Conservation (phyloP, 2,113 vertebrate species). For the Osmerus eperlanus region DNA sequence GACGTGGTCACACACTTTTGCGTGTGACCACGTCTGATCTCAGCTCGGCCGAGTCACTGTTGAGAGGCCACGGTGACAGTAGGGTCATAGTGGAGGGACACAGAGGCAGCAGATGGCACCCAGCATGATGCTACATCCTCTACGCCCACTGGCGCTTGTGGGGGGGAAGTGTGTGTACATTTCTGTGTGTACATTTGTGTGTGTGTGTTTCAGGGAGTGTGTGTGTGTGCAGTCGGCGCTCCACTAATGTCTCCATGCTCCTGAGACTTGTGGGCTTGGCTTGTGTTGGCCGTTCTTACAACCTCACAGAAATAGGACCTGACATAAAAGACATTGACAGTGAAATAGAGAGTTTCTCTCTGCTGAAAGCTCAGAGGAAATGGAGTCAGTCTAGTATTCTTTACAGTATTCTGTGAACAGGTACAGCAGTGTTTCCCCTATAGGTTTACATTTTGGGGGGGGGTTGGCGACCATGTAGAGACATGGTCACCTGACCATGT, state of each 20-base stretch:
- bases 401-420: too few relatives aligned
- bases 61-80: background rate
- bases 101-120: constrained; percentile 20
- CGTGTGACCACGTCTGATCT: too few relatives aligned
- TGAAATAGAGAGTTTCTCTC: constrained; percentile 18
- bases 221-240: background rate
- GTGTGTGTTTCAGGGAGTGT: background rate
- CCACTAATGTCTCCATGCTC: too few relatives aligned
- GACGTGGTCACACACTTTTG: background rate
- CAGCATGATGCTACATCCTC: constrained; percentile 11
- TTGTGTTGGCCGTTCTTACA: constrained; percentile 40
- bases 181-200: background rate
- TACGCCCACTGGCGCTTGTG: background rate
- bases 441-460: too few relatives aligned
- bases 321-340: constrained; percentile 35
- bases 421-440: too few relatives aligned
- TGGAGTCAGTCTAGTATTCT: too few relatives aligned
- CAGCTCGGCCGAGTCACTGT: background rate
- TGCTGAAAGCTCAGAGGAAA: too few relatives aligned
- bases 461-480: too few relatives aligned
- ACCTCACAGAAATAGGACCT: constrained; percentile 47
- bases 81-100: constrained; percentile 8
- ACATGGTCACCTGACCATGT: too few relatives aligned
- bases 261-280: background rate
- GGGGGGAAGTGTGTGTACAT: background rate